Base-by-base conservation (phyloP, 2,797 vertebrate genomes). In the Coregonus ussuriensis region DNA sequence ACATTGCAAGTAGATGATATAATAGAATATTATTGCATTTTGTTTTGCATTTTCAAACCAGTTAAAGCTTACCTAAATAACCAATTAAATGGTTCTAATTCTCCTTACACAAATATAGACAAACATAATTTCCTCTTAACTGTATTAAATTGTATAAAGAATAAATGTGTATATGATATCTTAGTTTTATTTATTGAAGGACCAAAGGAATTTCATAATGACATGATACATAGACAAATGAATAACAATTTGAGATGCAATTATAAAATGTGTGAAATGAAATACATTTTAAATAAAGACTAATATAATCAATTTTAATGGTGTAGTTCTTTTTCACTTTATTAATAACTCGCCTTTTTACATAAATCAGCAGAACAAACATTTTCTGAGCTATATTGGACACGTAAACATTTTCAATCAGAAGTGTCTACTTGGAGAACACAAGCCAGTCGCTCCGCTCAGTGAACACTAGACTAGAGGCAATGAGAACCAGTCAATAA, bases 121-220 rank as follows among this genome's bases (percentile, higher is more conserved):
- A 89, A 92, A 93, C 86, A 62, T 87, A 75, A 93, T 94, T 94
- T 95, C 89, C 94, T 91, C 93, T 85, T 85, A 93, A 91, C 91
- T 97, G 95, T 97, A 96, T 94, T 94, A 95, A 94, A 95, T 94
- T 97, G 93, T 96, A 96, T 93, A 96, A 94, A 94, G 94, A 93
- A 95, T 95, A 93, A 95, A 96, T 95, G 93, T 95, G 91, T 96
- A 93, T 96, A 96, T 96, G 94, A 94, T 96, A 96, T 97, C 96
- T 95, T 96, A 96, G 96, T 94, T 94, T 95, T 95, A 94, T 94
- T 95, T 95, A 95, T 95, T 95, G 93, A 94, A 94, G 94, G 94
- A 95, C 94, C 94, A 95, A 95, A 94, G 94, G 92, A 95, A 95
- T 95, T 95, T 95, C 92, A 94, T 94, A 94, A 92, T 89, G 90